These are phyloP conservation scores for Mus minutoides DNA, from an alignment of 2,797 vertebrate genomes.

Conservation along the genomic window DNA sequence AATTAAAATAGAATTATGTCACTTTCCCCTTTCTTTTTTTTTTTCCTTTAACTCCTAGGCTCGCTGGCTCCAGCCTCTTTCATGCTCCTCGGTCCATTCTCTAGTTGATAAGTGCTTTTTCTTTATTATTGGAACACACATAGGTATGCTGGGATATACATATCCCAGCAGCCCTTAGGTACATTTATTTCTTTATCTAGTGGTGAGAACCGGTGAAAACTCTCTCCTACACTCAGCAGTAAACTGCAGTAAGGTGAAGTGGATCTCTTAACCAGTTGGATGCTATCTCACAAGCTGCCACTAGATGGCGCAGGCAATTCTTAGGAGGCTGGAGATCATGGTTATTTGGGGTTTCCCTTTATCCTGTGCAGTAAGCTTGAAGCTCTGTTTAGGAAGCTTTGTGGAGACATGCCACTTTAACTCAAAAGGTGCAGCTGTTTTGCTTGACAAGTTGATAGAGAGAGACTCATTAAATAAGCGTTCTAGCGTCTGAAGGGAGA, in stretches of 20 bases:
- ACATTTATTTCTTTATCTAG: not conserved
- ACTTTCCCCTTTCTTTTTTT: not conserved
- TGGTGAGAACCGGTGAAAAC: not conserved
- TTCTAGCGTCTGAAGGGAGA: constrained; percentile 56
- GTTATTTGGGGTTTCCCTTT: constrained; percentile 38
- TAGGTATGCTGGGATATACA: not conserved
- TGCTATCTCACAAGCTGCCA: constrained; percentile 54
- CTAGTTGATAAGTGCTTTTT: not conserved
- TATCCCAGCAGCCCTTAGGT: not conserved
- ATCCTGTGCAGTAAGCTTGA: constrained; percentile 9
- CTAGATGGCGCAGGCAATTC: constrained; percentile 76
- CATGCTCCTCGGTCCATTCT: not conserved
- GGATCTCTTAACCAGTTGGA: not conserved
- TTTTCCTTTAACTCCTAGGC: not conserved
- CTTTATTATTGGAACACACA: not conserved
- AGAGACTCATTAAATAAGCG: constrained; percentile 75
- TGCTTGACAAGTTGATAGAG: constrained; percentile 74
- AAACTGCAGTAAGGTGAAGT: not conserved
- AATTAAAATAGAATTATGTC: not conserved
- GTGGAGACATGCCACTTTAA: constrained; percentile 58
- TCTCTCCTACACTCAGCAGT: too few species aligned
- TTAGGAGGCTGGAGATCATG: constrained; percentile 34
- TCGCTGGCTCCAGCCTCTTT: not conserved
- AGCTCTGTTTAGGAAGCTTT: constrained; percentile 43
- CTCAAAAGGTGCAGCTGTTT: constrained; percentile 75